phyloP scores from a whole-genome alignment of 2,797 vertebrate genomes.

The Sphaeramia orbicularis region DNA sequence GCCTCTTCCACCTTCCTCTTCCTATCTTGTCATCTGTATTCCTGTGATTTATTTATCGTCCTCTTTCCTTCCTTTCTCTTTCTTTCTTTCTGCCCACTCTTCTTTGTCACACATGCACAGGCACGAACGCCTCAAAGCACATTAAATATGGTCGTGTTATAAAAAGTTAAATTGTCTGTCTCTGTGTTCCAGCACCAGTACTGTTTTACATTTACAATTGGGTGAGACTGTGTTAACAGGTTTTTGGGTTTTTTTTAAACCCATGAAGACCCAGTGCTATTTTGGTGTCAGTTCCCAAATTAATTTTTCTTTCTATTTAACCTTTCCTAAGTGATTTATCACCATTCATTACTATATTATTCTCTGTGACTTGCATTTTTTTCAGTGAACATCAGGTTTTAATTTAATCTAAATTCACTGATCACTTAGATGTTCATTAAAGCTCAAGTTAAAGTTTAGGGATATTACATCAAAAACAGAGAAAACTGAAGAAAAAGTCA shows the following conservation, averaged over 20 bases:
- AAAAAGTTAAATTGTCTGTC: conserved; percentile 32
- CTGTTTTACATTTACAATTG: conserved; percentile 1
- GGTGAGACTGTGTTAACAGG: neutral
- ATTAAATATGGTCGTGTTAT: conserved; percentile 42
- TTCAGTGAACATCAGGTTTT: too few species aligned
- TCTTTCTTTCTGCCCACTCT: conserved; percentile 39
- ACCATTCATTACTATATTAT: too few species aligned
- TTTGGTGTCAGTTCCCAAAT: too few species aligned
- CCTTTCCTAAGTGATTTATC: too few species aligned
- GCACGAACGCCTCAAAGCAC: conserved; percentile 22
- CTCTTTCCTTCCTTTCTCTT: conserved; percentile 9
- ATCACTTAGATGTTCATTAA: too few species aligned
- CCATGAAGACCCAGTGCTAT: too few species aligned
- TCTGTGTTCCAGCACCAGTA: conserved; percentile 3
- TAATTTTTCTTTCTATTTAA: too few species aligned
- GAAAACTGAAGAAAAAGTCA: too few species aligned
- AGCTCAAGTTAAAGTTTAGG: too few species aligned
- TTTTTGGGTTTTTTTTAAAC: neutral
- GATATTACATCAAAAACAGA: too few species aligned
- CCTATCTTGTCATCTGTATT: conserved; percentile 39
- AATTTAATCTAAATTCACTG: too few species aligned
- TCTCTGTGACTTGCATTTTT: too few species aligned
- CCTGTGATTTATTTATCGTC: conserved; percentile 55
- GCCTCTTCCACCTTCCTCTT: conserved; percentile 31
- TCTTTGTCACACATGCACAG: conserved; percentile 14